Percentiles rank a stretch among this genome's conserved stretches.
These are phyloP conservation scores for Caenorhabditis japonica DNA, from an alignment of 2,888 invertebrate genomes.

Conservation along the genomic window DNA sequence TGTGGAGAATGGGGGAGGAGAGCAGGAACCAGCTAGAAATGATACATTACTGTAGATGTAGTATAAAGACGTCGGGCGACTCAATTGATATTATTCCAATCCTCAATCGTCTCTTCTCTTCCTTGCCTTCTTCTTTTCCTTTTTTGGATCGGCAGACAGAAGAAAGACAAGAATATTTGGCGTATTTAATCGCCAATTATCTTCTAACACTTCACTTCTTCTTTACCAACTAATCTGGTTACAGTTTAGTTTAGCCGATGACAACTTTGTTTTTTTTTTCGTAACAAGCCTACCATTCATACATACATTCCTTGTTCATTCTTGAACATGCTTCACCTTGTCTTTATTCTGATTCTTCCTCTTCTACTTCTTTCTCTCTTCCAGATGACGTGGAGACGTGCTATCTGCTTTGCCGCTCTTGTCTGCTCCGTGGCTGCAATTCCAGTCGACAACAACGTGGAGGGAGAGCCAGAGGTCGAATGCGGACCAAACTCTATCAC, in stretches of 20 bases:
- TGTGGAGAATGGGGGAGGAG: slow-evolving; percentile 11
- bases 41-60: slow-evolving; percentile 52
- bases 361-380: neutral
- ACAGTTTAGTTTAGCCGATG: neutral
- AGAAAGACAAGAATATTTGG: too few relatives aligned
- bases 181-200: neutral
- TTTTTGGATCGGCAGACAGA: too few relatives aligned
- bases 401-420: slow-evolving; percentile 36
- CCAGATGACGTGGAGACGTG: slow-evolving; percentile 52
- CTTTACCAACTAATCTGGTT: neutral
- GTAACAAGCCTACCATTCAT: neutral
- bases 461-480: slow-evolving; percentile 75
- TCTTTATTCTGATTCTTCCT: neutral
- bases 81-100: slow-evolving; percentile 45
- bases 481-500: slow-evolving; percentile 76
- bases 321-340: neutral
- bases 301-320: neutral
- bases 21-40: slow-evolving; percentile 57
- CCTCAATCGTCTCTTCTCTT: slow-evolving; percentile 25
- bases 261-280: neutral
- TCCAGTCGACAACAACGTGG: slow-evolving; percentile 72
- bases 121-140: too few relatives aligned
- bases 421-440: slow-evolving; percentile 53
- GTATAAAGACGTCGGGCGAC: slow-evolving; percentile 35
- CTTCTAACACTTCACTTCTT: slow-evolving; percentile 2